These are phyloP conservation scores for Pangasius larnaudii DNA, from an alignment of 2,797 vertebrate genomes.

Conservation along the genomic window DNA sequence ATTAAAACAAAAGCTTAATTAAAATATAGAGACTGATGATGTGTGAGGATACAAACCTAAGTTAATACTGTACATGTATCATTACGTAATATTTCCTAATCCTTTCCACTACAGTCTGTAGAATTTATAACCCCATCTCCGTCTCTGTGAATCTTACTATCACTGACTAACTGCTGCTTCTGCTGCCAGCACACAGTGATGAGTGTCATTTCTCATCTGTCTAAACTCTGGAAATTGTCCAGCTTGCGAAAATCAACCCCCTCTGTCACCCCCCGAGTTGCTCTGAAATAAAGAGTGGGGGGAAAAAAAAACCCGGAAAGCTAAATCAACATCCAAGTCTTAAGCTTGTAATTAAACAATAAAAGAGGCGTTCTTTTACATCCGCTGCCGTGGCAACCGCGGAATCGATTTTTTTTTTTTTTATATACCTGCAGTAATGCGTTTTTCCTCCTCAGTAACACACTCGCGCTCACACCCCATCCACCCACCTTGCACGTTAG, in stretches of 20 bases:
- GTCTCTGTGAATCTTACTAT: constrained; percentile 11
- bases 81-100: too few species aligned
- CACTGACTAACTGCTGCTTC: constrained; percentile 25
- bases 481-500: constrained; percentile 57
- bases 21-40: neutral
- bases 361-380: constrained; percentile 73
- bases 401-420: constrained; percentile 70
- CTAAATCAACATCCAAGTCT: constrained; percentile 70
- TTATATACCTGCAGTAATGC: constrained; percentile 67
- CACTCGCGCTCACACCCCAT: constrained; percentile 41
- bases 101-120: too few species aligned
- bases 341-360: constrained; percentile 76
- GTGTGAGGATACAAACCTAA: neutral
- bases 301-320: constrained; percentile 27
- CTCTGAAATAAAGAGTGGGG: neutral
- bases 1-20: neutral
- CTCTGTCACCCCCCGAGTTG: constrained; percentile 62
- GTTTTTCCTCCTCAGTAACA: constrained; percentile 56
- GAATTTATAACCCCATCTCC: neutral
- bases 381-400: constrained; percentile 58
- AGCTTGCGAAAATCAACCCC: constrained; percentile 56
- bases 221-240: constrained; percentile 57
- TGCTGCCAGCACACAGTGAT: constrained; percentile 36
- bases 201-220: constrained; percentile 53
- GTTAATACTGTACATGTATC: neutral